A percentile compares a stretch with the other conserved stretches of the same genome.
These are phyloP conservation scores for Mellilla xanthometata DNA, from an alignment of 2,888 invertebrate species.

Conservation along the genomic window DNA sequence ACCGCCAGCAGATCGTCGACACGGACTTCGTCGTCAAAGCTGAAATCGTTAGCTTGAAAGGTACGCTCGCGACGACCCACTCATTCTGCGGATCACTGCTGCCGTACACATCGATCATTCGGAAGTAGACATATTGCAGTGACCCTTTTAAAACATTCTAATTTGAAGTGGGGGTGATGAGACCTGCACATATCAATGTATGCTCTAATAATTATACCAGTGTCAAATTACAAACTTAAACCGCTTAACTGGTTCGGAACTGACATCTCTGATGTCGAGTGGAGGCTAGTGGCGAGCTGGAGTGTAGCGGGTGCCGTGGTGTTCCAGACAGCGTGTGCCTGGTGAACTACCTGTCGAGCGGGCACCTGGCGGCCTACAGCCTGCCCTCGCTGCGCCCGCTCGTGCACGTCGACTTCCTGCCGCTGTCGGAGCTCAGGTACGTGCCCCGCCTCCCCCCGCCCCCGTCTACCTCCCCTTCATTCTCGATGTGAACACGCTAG, in stretches of 20 bases:
- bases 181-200: too few species aligned
- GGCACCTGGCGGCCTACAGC: constrained; percentile 96
- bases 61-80: too few species aligned
- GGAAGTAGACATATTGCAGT: too few species aligned
- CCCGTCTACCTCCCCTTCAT: constrained; percentile 24
- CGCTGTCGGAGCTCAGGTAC: constrained; percentile 96
- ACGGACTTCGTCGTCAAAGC: constrained; percentile 97
- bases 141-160: too few species aligned
- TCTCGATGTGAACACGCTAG: constrained; percentile 37
- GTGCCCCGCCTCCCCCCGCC: constrained; percentile 29
- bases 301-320: background rate
- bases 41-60: constrained; percentile 95
- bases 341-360: constrained; percentile 96
- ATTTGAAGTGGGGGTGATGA: too few species aligned
- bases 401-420: constrained; percentile 96
- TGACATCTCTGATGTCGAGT: too few species aligned
- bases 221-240: too few species aligned
- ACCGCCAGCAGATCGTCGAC: constrained; percentile 96
- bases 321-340: constrained; percentile 95
- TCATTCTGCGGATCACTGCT: too few species aligned
- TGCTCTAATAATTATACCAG: too few species aligned
- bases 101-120: too few species aligned
- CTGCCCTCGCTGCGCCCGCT: constrained; percentile 97
- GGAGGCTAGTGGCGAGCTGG: too few species aligned
- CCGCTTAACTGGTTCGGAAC: too few species aligned